Conservation (phyloP, 2,113 vertebrate species). For the Asarcornis scutulata region DNA sequence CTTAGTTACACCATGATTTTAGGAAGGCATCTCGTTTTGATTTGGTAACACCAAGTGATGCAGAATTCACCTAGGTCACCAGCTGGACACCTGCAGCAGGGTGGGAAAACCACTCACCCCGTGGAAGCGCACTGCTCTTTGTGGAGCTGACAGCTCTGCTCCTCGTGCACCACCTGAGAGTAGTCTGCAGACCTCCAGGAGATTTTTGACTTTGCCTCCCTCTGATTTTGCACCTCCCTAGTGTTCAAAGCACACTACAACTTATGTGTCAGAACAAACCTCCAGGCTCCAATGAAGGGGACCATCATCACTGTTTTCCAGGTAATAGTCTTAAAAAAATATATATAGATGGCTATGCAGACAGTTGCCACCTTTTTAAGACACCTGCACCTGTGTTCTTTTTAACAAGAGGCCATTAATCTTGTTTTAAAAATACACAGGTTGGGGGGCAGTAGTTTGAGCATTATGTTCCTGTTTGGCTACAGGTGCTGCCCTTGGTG, state of each 20-base stretch:
- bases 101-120: background rate
- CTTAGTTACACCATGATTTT: background rate
- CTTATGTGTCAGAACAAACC: background rate
- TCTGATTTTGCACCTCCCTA: background rate
- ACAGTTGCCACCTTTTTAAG: background rate
- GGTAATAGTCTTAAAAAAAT: background rate
- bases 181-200: background rate
- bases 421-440: slow-evolving; percentile 55
- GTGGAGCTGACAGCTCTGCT: background rate
- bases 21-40: background rate
- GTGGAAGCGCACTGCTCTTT: background rate
- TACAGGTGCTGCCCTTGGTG: background rate
- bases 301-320: background rate
- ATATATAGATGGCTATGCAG: background rate
- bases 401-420: slow-evolving; percentile 42
- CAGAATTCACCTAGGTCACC: background rate
- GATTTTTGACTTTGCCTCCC: slow-evolving; percentile 10
- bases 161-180: background rate
- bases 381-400: background rate
- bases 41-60: background rate
- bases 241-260: background rate
- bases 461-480: background rate
- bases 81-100: background rate
- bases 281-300: background rate
- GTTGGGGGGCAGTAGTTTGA: background rate